Evolutionary conservation across 2,797 vertebrate species (phyloP).

Genomic region (Lindbergichthys nudifrons): DNA sequence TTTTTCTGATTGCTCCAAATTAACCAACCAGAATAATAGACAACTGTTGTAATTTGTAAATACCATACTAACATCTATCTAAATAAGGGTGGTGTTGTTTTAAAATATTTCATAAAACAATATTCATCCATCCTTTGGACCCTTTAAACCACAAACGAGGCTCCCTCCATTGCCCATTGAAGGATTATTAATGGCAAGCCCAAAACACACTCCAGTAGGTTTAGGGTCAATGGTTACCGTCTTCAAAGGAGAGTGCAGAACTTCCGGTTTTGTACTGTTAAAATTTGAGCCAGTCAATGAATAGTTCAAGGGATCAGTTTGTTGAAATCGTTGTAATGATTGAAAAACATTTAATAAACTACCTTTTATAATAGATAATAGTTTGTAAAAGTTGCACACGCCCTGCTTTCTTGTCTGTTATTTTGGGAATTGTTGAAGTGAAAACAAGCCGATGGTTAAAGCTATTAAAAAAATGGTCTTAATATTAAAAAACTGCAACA

Average conservation of each 20-base stretch:
- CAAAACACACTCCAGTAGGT: neutral
- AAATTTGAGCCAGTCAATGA: neutral
- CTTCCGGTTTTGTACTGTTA: slow-evolving; percentile 8
- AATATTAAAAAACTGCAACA: too few species aligned
- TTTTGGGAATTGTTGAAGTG: neutral
- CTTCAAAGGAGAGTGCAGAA: neutral
- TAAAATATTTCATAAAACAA: neutral
- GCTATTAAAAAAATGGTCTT: too few species aligned
- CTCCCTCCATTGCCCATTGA: neutral
- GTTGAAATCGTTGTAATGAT: too few species aligned
- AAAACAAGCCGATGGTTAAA: neutral
- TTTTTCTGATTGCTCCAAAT: neutral
- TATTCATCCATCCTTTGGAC: neutral
- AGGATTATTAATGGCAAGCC: neutral
- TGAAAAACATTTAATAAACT: too few species aligned
- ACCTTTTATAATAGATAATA: neutral
- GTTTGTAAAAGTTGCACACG: neutral
- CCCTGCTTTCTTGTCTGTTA: neutral
- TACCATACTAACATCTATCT: neutral
- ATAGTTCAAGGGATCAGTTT: neutral
- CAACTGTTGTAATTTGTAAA: neutral
- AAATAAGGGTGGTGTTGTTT: neutral
- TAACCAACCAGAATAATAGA: neutral
- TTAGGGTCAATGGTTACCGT: neutral
- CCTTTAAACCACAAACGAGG: neutral